Percentiles rank a stretch among this genome's conserved stretches.
phyloP scores from a whole-genome alignment of 2,113 vertebrate species.

The Ochotona curzoniae region DNA sequence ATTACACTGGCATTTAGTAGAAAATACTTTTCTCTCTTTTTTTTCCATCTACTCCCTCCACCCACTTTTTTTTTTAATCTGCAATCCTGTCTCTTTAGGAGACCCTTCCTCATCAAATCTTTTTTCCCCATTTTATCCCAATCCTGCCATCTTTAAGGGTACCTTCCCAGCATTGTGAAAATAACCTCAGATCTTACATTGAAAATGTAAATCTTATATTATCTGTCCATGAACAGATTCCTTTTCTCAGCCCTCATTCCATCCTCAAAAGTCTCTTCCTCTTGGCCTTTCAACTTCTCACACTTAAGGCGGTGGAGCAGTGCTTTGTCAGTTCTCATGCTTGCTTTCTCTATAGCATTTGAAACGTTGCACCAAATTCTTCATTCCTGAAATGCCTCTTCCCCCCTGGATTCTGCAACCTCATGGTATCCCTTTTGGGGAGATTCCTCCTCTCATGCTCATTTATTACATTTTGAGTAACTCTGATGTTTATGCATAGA shows the following conservation, averaged over 20 bases:
- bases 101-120: neutral
- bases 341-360: neutral
- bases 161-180: neutral
- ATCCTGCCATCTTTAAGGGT: neutral
- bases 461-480: neutral
- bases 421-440: neutral
- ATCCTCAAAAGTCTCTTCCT: neutral
- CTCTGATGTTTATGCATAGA: neutral
- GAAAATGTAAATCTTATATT: no score
- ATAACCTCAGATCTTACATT: neutral
- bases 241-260: neutral
- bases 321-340: neutral
- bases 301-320: accelerated
- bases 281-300: neutral
- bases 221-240: neutral
- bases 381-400: neutral
- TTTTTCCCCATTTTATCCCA: neutral
- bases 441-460: neutral
- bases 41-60: neutral
- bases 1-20: neutral
- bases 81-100: neutral
- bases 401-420: neutral
- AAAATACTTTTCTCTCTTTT: neutral
- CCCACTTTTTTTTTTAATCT: neutral
- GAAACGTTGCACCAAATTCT: neutral